A percentile compares a stretch with the other conserved stretches of the same genome.
Conservation (phyloP, 2,888 invertebrate genomes). For the Diarsia mendica region DNA sequence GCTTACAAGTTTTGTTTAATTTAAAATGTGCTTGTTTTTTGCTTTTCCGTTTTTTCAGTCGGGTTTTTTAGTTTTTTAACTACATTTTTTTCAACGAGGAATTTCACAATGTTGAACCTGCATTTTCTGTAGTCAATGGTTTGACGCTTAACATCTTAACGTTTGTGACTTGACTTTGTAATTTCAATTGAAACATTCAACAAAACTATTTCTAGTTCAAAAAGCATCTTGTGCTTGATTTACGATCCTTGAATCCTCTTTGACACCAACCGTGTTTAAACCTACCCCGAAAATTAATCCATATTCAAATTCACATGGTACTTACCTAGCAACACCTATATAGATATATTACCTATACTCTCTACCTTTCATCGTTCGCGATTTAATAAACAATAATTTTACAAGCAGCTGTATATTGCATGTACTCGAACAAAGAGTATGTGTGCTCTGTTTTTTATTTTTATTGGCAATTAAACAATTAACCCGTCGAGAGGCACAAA, state of each 20-base stretch:
- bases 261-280: not conserved
- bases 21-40: no score
- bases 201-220: constrained; percentile 30
- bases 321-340: not conserved
- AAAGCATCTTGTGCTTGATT: constrained; percentile 14
- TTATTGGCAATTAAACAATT: constrained; percentile 90
- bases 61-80: no score
- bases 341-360: not conserved
- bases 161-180: constrained; percentile 36
- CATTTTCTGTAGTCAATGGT: constrained; percentile 22
- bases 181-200: constrained; percentile 39
- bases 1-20: no score
- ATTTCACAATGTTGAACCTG: constrained; percentile 19
- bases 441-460: constrained; percentile 85
- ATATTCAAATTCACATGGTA: constrained; percentile 23
- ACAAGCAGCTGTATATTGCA: constrained; percentile 75
- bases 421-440: constrained; percentile 66
- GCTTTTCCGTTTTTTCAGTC: no score
- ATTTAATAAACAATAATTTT: constrained; percentile 57
- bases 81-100: constrained; percentile 16
- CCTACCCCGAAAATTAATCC: constrained; percentile 5
- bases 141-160: constrained; percentile 19
- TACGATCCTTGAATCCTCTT: constrained; percentile 6
- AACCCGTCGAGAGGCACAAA: constrained; percentile 85
- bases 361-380: constrained; percentile 42